These are phyloP conservation scores for Cyanistes caeruleus DNA, from an alignment of 2,113 vertebrate species.

Conservation along the genomic window DNA sequence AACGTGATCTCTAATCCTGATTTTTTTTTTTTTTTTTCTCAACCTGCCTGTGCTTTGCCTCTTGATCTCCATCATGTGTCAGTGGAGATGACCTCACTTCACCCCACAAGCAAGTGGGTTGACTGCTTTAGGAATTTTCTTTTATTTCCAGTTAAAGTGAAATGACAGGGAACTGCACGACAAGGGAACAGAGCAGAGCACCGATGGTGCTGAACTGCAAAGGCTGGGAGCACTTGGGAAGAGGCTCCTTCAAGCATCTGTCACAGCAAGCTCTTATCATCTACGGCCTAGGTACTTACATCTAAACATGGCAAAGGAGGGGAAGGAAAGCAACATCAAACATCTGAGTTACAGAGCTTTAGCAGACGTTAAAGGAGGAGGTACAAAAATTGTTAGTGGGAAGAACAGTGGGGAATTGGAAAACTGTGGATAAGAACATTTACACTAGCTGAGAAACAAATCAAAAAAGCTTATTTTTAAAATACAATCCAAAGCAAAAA, in stretches of 20 bases:
- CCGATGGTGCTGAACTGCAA: neutral
- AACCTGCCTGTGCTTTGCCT: neutral
- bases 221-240: neutral
- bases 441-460: neutral
- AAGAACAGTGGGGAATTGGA: neutral
- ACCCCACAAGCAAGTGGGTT: neutral
- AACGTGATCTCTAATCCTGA: neutral
- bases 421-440: neutral
- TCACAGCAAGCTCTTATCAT: neutral
- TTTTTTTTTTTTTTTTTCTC: neutral
- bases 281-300: rapidly evolving
- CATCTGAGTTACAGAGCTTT: neutral
- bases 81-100: neutral
- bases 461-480: neutral
- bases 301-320: neutral
- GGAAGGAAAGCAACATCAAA: neutral
- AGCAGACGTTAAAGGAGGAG: neutral
- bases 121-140: neutral
- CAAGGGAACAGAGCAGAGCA: neutral
- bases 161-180: neutral
- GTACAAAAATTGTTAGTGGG: neutral
- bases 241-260: neutral
- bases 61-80: neutral
- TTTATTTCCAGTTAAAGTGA: neutral
- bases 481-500: neutral